Percentiles rank a stretch among this genome's conserved stretches.
Evolutionary conservation across 1,140 invertebrate genomes (phyloP).

Genomic region (Bombus huntii): DNA sequence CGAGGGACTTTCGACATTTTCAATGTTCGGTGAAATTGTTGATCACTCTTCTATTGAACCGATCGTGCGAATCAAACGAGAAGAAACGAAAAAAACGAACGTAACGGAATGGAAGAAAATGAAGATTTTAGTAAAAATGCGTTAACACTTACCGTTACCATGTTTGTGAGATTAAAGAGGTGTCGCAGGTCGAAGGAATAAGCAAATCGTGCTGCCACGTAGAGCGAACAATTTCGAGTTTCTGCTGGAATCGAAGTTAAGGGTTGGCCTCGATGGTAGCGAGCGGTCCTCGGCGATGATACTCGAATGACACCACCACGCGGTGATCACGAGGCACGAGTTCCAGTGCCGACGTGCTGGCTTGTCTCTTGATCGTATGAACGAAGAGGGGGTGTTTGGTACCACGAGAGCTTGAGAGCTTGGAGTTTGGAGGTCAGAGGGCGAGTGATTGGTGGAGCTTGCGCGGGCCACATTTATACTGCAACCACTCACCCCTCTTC

Average conservation of each 20-base stretch:
- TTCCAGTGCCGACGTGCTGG: slow-evolving; percentile 27
- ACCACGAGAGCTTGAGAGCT: slow-evolving; percentile 64
- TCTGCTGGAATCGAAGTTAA: background rate
- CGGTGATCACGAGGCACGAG: slow-evolving; percentile 53
- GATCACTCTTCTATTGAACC: too few relatives aligned
- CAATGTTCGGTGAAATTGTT: too few relatives aligned
- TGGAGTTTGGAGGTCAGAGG: slow-evolving; percentile 74
- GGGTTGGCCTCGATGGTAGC: background rate
- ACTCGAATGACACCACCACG: slow-evolving; percentile 10
- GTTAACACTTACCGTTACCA: slow-evolving; percentile 47
- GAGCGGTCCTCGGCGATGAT: background rate
- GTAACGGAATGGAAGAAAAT: background rate
- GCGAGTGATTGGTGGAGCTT: slow-evolving; percentile 78
- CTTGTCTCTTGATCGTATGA: background rate
- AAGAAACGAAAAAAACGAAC: background rate
- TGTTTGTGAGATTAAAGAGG: background rate
- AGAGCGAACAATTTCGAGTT: background rate
- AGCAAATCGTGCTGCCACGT: too few relatives aligned
- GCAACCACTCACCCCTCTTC: slow-evolving; percentile 48
- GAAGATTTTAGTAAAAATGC: background rate
- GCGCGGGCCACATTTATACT: slow-evolving; percentile 77
- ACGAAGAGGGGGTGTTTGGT: slow-evolving; percentile 56
- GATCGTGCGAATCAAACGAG: background rate
- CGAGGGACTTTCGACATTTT: too few relatives aligned
- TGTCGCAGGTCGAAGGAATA: background rate